Evolutionary conservation across 2,888 invertebrate genomes (phyloP).

Genomic region (Ophion slaviceki): DNA sequence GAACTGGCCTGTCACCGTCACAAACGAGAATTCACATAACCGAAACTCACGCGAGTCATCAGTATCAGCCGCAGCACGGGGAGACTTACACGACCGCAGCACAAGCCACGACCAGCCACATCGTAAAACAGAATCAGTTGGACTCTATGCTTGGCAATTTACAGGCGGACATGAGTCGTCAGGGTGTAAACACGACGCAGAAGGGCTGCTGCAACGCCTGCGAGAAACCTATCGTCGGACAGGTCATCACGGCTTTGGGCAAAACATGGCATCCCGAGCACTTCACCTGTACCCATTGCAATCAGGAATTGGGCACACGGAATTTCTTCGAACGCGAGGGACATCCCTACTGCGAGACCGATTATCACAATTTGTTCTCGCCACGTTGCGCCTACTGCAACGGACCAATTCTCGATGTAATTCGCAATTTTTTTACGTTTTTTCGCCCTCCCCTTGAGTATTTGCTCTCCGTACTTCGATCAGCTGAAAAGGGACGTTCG

Average conservation of each 20-base stretch:
- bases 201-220: conserved; percentile 99
- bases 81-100: conserved; percentile 83
- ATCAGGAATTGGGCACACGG: conserved; percentile 97
- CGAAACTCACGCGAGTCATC: conserved; percentile 80
- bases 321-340: conserved; percentile 99
- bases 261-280: conserved; percentile 99
- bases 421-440: conserved; percentile 73
- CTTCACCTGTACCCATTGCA: conserved; percentile 99
- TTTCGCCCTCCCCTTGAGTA: not conserved
- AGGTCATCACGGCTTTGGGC: conserved; percentile 97
- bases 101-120: conserved; percentile 80
- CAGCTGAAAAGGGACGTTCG: not conserved
- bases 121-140: conserved; percentile 88
- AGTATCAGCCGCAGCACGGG: conserved; percentile 80
- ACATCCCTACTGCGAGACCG: conserved; percentile 98
- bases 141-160: conserved; percentile 97
- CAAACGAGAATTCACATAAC: conserved; percentile 80
- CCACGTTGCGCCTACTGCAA: conserved; percentile 99
- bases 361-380: conserved; percentile 99
- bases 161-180: conserved; percentile 98
- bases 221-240: conserved; percentile 98
- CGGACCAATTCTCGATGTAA: conserved; percentile 99
- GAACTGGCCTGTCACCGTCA: conserved; percentile 78
- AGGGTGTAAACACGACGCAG: conserved; percentile 99
- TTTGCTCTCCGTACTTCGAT: too few relatives aligned